Base-by-base conservation (phyloP, 2,113 vertebrate species). In the Pantherophis guttatus region DNA sequence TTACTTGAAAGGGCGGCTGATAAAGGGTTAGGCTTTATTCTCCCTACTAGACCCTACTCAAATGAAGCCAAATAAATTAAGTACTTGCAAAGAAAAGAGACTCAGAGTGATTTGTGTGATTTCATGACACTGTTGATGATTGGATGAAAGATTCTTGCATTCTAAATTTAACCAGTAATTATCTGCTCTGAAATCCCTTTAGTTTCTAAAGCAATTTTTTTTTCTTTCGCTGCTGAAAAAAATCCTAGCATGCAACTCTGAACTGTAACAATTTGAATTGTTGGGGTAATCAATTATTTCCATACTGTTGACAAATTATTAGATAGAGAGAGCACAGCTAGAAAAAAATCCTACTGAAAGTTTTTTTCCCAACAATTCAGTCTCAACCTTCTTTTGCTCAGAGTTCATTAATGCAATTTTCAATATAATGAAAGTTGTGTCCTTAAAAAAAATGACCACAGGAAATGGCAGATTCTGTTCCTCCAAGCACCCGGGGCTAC, bases 161-260 rank as follows among this genome's bases (percentile, higher is more conserved):
- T 75, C 58, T 44, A 7, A 1, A 21, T 89, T 70, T 55, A 65
- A n/a, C 33, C 29, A 57, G 6, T 44, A 13, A 52, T 48, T 39
- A 3, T 52, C 57, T 52, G 3, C 10, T 8, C 1, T 11, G n/a
- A 57, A 24, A 70, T 0, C 0, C n/a, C 44, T 90, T 48, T 19
- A 81, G 10, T 48, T 52, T 26, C 50, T 33, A 29, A 70, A 88
- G 52, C 81, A 8, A 0, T 12, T 6, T 1, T 0, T 1, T 6
- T 54, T 90, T 0, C 75, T 96, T 92, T 94, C 58, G 59, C 11
- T 33, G 8, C 13, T 57, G 58, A 62, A n/a, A 88, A 50, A 92
- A 91, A 62, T 62, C 29, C 44, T 23, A 65, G 2, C 21, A 54
- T 1, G 8, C 21, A 93, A 2, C 24, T 81, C 55, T 92, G 23